phyloP scores from a whole-genome alignment of 2,113 vertebrate species.

The Perca schrenkii region DNA sequence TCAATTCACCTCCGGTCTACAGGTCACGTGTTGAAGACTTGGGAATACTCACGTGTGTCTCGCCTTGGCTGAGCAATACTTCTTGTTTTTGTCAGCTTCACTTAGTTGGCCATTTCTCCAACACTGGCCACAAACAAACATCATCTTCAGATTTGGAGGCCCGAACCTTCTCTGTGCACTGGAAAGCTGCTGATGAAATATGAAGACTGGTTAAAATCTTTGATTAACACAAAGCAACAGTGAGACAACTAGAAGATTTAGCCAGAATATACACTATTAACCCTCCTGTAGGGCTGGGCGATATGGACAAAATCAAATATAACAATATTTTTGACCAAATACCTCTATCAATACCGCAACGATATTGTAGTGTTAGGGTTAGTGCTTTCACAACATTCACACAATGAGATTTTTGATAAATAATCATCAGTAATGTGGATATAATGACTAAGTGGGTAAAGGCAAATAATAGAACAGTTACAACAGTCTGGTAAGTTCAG shows the following conservation, averaged over 20 bases:
- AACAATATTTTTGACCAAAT: too few species aligned
- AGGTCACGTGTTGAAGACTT: background rate
- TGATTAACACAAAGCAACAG: background rate
- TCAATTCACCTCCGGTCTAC: background rate
- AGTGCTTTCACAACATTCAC: too few species aligned
- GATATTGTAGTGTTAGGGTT: too few species aligned
- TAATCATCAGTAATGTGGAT: too few species aligned
- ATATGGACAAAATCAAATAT: too few species aligned
- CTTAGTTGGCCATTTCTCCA: slow-evolving; percentile 96
- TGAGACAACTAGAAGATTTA: background rate
- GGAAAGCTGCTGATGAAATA: slow-evolving; percentile 77
- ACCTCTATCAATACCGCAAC: too few species aligned
- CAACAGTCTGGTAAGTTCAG: too few species aligned
- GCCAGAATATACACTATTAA: background rate
- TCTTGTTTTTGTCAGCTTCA: slow-evolving; percentile 96
- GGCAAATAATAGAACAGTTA: too few species aligned
- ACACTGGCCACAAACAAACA: slow-evolving; percentile 96
- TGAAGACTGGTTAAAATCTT: background rate
- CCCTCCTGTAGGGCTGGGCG: too few species aligned
- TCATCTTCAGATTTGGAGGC: slow-evolving; percentile 94
- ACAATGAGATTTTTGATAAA: too few species aligned
- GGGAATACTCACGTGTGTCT: slow-evolving; percentile 91
- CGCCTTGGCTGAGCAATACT: slow-evolving; percentile 98
- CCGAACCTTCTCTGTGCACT: slow-evolving; percentile 86
- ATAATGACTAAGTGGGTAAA: too few species aligned